Conservation (phyloP, 2,888 invertebrate species). For the Trachelus stipa region DNA sequence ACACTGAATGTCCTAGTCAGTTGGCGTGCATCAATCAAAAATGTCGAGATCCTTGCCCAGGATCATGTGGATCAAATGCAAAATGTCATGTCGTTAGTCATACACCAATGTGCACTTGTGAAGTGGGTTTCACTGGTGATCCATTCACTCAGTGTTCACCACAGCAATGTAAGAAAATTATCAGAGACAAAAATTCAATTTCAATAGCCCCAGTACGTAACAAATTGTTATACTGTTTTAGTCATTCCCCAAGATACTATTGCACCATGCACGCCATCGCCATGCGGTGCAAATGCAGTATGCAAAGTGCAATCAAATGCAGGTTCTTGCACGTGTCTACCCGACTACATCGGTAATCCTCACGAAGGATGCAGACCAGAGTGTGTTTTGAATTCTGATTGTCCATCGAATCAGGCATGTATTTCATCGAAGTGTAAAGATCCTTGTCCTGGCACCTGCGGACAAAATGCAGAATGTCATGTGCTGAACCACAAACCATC, state of each 20-base stretch:
- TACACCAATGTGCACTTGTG: slow-evolving; percentile 84
- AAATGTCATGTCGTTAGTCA: slow-evolving; percentile 84
- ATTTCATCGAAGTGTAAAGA: slow-evolving; percentile 81
- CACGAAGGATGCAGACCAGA: slow-evolving; percentile 81
- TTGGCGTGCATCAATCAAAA: slow-evolving; percentile 82
- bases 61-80: slow-evolving; percentile 78
- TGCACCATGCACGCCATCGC: slow-evolving; percentile 78
- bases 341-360: slow-evolving; percentile 79
- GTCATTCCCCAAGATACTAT: slow-evolving; percentile 31
- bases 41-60: slow-evolving; percentile 81
- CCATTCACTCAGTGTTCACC: slow-evolving; percentile 74
- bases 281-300: slow-evolving; percentile 81
- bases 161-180: slow-evolving; percentile 62
- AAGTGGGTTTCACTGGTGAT: slow-evolving; percentile 80
- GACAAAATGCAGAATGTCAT: slow-evolving; percentile 68
- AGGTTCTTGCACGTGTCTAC: slow-evolving; percentile 81
- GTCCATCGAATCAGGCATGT: slow-evolving; percentile 79
- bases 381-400: slow-evolving; percentile 83
- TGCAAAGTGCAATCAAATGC: slow-evolving; percentile 78
- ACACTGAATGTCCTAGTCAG: slow-evolving; percentile 78
- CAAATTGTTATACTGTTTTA: too few species aligned
- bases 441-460: slow-evolving; percentile 81
- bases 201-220: too few species aligned
- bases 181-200: too few species aligned
- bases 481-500: slow-evolving; percentile 67